phyloP scores from a whole-genome alignment of 2,888 invertebrate genomes.

The Diachrysia chrysitis region DNA sequence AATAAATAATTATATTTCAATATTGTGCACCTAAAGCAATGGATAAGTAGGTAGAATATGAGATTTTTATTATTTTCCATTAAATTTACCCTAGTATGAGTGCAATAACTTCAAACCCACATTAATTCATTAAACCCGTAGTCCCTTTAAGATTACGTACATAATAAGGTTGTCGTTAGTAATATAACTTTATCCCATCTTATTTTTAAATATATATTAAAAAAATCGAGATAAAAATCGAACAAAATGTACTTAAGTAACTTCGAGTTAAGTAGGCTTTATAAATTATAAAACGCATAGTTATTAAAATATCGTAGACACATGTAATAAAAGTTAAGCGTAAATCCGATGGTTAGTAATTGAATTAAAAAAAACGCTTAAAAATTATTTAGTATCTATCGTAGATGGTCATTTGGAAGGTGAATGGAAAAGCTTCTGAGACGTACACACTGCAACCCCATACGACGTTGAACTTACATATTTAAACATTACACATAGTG shows the following conservation, averaged over 20 bases:
- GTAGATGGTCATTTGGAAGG: slow-evolving; percentile 68
- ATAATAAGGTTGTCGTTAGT: slow-evolving; percentile 85
- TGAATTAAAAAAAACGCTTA: slow-evolving; percentile 83
- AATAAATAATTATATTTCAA: slow-evolving; percentile 38
- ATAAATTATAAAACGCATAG: slow-evolving; percentile 88
- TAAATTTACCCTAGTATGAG: slow-evolving; percentile 66
- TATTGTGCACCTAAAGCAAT: slow-evolving; percentile 43
- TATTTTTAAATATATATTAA: slow-evolving; percentile 72
- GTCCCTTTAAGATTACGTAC: slow-evolving; percentile 75
- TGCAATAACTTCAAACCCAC: slow-evolving; percentile 71
- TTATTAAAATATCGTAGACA: slow-evolving; percentile 82
- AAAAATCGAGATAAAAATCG: slow-evolving; percentile 82
- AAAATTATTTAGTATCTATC: slow-evolving; percentile 79
- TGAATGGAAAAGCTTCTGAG: slow-evolving; percentile 59
- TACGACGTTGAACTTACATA: slow-evolving; percentile 37
- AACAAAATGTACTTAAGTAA: slow-evolving; percentile 89
- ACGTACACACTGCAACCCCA: slow-evolving; percentile 70
- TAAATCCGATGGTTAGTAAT: slow-evolving; percentile 83
- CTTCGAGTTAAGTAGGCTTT: slow-evolving; percentile 88
- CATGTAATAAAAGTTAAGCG: slow-evolving; percentile 80
- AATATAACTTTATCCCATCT: slow-evolving; percentile 81
- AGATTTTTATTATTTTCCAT: slow-evolving; percentile 56
- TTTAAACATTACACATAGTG: slow-evolving; percentile 66
- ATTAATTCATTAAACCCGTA: slow-evolving; percentile 71
- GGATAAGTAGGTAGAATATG: slow-evolving; percentile 41